Evolutionary conservation across 2,113 vertebrate species (phyloP).

Genomic region (Ciconia boyciana): DNA sequence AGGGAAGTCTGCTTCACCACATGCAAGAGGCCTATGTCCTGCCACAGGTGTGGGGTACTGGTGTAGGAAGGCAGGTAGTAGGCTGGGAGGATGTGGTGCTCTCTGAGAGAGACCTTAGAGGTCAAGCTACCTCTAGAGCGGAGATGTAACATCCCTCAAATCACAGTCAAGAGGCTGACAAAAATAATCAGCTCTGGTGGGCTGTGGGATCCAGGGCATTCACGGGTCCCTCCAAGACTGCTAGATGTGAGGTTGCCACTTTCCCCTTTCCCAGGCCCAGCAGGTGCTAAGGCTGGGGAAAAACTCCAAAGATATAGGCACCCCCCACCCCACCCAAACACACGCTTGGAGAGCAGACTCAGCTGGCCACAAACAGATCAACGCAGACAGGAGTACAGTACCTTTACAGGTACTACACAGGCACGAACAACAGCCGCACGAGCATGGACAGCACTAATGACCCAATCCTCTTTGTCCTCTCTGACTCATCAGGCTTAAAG

Average conservation of each 20-base stretch:
- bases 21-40: neutral
- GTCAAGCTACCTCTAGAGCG: neutral
- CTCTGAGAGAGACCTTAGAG: too few species aligned
- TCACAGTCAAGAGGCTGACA: neutral
- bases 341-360: neutral
- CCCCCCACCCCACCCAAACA: neutral
- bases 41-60: neutral
- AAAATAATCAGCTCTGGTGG: neutral
- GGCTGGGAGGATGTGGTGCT: neutral
- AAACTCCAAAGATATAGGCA: neutral
- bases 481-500: neutral
- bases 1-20: neutral
- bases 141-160: neutral
- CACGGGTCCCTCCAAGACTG: neutral
- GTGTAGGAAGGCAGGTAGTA: neutral
- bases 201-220: neutral
- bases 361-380: neutral
- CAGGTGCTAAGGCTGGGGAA: neutral
- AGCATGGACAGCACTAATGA: neutral
- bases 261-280: neutral
- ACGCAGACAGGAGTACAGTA: neutral
- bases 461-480: neutral
- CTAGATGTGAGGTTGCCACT: neutral
- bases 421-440: neutral
- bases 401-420: neutral